Evolutionary conservation across 2,113 vertebrate genomes (phyloP).

Genomic region (Canis aureus): DNA sequence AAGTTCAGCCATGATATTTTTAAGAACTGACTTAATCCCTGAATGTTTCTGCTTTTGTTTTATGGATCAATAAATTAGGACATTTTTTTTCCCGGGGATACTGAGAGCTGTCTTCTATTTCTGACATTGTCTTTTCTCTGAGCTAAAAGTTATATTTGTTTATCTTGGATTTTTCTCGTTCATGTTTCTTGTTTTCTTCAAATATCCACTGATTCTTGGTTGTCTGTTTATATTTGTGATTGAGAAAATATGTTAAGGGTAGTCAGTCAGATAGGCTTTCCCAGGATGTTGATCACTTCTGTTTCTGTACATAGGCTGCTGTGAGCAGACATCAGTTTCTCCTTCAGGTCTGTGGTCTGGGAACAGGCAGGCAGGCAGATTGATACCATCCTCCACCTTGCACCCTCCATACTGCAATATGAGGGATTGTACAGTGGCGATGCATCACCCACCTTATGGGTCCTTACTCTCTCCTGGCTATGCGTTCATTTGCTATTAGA

Average conservation of each 20-base stretch:
- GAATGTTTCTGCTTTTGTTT: not conserved
- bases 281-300: not conserved
- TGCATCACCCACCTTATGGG: rapidly evolving
- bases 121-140: not conserved
- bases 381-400: rapidly evolving
- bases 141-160: not conserved
- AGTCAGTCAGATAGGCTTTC: not conserved
- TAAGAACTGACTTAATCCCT: not conserved
- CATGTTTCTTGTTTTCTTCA: not conserved
- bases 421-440: not conserved
- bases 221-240: not conserved
- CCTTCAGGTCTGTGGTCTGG: not conserved
- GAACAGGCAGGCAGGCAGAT: not conserved
- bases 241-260: not conserved
- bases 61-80: not conserved
- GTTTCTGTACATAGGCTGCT: not conserved
- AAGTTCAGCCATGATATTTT: not conserved
- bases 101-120: not conserved
- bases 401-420: rapidly evolving
- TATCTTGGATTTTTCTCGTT: not conserved
- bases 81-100: not conserved
- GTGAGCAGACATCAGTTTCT: not conserved
- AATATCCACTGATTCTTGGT: not conserved
- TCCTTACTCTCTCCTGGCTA: not conserved
- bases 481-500: not conserved